Evolutionary conservation across 2,797 vertebrate genomes (phyloP), one percentile per base, ranked within the genome.

Genomic region (Sparidentex hasta): DNA sequence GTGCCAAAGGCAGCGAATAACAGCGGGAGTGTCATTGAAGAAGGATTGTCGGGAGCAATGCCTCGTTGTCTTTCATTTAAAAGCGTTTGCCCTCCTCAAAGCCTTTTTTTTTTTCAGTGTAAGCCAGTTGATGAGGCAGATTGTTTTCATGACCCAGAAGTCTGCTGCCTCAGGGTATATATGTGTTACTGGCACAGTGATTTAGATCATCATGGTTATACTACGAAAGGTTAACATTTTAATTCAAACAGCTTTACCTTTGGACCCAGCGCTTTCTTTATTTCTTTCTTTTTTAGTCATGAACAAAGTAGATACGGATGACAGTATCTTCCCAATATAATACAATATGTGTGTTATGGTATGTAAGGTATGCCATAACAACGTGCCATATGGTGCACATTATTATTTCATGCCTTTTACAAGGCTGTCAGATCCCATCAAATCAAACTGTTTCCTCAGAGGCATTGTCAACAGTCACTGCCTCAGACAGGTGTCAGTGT

Each of bases 141-240:
- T 85, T 88, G 88, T 93, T 92, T 90, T 87, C 81, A 74, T 90
- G 85, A 86, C 87, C 87, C 85, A 84, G 66, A 90, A 89, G 78
- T 82, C 80, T 84, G 69, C 58, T 65, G 79, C 90, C 87, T 81
- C 46, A 0, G 86, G 85, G 48, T 58, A 25, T 54, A 84, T 82
- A 50, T 81, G 25, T 81, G 44, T 83, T 73, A 71, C 51, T 12
- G 56, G 59, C 68, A 68, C 69, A 74, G 64, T 63, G 77, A 87
- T 87, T 86, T 48, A 41, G 56, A 56, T 86, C 47, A 65, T 83
- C 77, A 80, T 70, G 74, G 51, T 80, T 88, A 76, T 71, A 70
- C 23, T 47, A 38, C 70, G 63, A 46, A 20, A 75, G 76, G 61
- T 81, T 80, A 80, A 76, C 61, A 48, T 62, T 76, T 82, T 77